Base-by-base conservation (phyloP, 2,113 vertebrate genomes). In the Chaetorhynchus papuensis region DNA sequence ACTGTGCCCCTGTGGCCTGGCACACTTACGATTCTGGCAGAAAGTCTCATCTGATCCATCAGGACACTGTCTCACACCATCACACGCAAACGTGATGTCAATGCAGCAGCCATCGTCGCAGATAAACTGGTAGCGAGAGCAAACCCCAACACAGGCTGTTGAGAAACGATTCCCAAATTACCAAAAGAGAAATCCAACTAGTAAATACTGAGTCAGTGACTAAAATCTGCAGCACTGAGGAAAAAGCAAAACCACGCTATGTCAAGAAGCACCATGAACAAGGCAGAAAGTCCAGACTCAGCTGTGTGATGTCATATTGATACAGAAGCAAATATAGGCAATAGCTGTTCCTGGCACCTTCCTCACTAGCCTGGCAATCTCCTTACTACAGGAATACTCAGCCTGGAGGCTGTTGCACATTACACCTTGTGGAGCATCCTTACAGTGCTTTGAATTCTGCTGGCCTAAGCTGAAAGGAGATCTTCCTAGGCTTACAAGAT, bases 61-160 rank as follows among this genome's bases (percentile, higher is more conserved):
- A 1, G 99, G 98, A 83, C 99, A 99, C 69, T 99, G 99, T 15
- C 98, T 98, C 79, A 98, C 98, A 21, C 99, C 99, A 24, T 99
- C 99, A 2, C 99, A 99, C 10, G 99, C 99, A 71, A 99, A 98
- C 0, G 98, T 99, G 97, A 99, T 99, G 97, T 99, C 99, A 35
- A 99, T 98, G 72, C 99, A 99, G 97, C 99, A 99, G 89, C 99
- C 99, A 2, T 99, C 98, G 2, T 99, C 99, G 41, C 99, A 99
- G 90, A 98, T 98, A 92, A 99, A 99, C 98, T 99, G 99, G 97
- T 99, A 99, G 82, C 98, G 98, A 1, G 98, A 99, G 86, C 99
- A 99, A 75, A 96, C 96, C 11, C 98, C 98, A 1, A 94, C 97
- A 66, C 99, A 99, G 6, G 98, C 99, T 99, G 97, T 71, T 52